Evolutionary conservation across 2,113 vertebrate genomes (phyloP), one percentile per base, ranked within the genome.

Genomic region (Orthonyx spaldingii): DNA sequence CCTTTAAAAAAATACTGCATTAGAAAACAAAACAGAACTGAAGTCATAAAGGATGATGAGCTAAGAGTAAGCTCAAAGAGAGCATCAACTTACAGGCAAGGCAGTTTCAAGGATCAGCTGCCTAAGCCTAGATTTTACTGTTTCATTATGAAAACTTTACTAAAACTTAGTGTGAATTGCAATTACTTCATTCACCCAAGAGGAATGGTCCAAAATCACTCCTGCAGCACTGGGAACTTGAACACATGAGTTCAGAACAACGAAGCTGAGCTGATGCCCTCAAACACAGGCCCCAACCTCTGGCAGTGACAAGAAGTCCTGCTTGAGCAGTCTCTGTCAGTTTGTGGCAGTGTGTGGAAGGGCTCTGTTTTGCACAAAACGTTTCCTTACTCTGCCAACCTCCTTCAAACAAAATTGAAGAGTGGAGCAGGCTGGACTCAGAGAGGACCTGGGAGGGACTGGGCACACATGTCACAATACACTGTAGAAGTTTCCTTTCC

Each of bases 261-360:
- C 0, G 0, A 74, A 77, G 33, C 32, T 56, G 49, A 89, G 59
- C 56, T 79, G n/a, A 92, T 39, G 30, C 47, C 33, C 16, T 86
- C 28, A 50, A 94, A 86, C 44, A 55, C 6, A 37, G 18, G 42
- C 4, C 13, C 24, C 39, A 50, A 13, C 9, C 5, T 35, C 26
- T 11, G 55, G 32, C 27, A 50, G 50, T 13, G 39, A 76, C 2
- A 1, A 44, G 28, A 70, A 87, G 19, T n/a, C 56, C 35, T 56
- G 47, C 18, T 33, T 39, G 15, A 47, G 60, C 2, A 1, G 13
- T 10, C 22, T 65, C 64, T 44, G 26, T 19, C 1, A 0, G 26
- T 70, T 81, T 81, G 47, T 22, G 18, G 52, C 42, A 71, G 11
- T 8, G 18, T n/a, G 13, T 75, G 30, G 75, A 90, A 90, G 35